Evolutionary conservation across 2,113 vertebrate genomes (phyloP).

Genomic region (Sialia sialis): DNA sequence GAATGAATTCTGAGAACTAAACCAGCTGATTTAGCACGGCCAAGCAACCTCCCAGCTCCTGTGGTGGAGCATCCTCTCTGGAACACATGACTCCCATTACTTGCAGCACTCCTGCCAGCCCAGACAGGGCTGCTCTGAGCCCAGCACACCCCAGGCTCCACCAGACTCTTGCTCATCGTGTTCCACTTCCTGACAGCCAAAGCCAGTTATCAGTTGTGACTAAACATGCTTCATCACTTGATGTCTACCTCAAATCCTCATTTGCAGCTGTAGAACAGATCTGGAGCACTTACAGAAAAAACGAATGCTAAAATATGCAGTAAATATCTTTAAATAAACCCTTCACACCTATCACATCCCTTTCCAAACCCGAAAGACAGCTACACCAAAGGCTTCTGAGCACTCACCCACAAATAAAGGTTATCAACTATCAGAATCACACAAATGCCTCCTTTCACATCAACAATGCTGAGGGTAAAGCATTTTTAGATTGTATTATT

Average conservation of each 20-base stretch:
- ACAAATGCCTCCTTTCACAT: background rate
- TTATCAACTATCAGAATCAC: background rate
- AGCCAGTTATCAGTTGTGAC: background rate
- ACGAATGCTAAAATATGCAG: background rate
- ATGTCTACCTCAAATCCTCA: background rate
- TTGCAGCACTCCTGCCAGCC: background rate
- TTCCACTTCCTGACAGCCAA: conserved; percentile 9
- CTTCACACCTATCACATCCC: background rate
- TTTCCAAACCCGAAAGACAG: background rate
- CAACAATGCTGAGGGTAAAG: background rate
- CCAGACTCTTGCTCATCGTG: conserved; percentile 15
- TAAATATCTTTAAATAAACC: background rate
- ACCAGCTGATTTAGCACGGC: background rate
- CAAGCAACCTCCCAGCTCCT: background rate
- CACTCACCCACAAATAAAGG: background rate
- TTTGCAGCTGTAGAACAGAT: background rate
- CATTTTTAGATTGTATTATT: background rate
- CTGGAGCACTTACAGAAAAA: background rate
- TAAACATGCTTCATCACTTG: background rate
- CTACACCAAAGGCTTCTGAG: background rate
- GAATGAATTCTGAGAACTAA: background rate
- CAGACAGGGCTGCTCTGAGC: background rate
- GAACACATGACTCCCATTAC: background rate
- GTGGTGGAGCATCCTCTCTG: background rate
- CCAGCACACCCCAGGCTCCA: conserved; percentile 3